phyloP scores from a whole-genome alignment of 1,140 invertebrate species.

The Drosophila fuyamai region DNA sequence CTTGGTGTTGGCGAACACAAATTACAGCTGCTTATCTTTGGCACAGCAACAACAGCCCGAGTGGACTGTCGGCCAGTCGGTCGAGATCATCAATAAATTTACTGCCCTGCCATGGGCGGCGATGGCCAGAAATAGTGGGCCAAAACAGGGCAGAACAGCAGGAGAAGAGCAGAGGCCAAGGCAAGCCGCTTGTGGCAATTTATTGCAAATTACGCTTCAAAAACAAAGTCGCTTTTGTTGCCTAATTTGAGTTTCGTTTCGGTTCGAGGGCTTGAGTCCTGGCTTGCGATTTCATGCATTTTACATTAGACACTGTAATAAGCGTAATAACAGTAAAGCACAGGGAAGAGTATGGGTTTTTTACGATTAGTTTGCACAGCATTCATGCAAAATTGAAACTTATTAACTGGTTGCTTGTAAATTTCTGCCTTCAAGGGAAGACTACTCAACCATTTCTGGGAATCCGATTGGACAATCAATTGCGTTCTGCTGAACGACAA shows the following conservation, averaged over 20 bases:
- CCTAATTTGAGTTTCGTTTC: conserved; percentile 68
- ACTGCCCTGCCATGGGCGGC: conserved; percentile 48
- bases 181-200: conserved; percentile 67
- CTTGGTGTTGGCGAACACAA: conserved; percentile 78
- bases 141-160: conserved; percentile 12
- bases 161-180: conserved; percentile 17
- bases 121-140: conserved; percentile 64
- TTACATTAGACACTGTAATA: conserved; percentile 60
- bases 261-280: conserved; percentile 24
- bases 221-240: conserved; percentile 71
- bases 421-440: background rate
- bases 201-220: conserved; percentile 82
- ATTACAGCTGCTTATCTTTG: conserved; percentile 82
- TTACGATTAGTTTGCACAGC: conserved; percentile 33
- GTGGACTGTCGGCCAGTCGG: conserved; percentile 32
- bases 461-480: conserved; percentile 24
- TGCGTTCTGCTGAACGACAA: conserved; percentile 22
- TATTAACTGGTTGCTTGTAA: conserved; percentile 21
- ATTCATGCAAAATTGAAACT: conserved; percentile 49
- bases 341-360: conserved; percentile 10
- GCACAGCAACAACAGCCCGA: conserved; percentile 59
- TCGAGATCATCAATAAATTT: conserved; percentile 83
- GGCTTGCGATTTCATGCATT: conserved; percentile 66
- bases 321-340: conserved; percentile 48
- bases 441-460: background rate